These are phyloP conservation scores for Papilio demoleus DNA, from an alignment of 2,888 invertebrate species.

Conservation along the genomic window DNA sequence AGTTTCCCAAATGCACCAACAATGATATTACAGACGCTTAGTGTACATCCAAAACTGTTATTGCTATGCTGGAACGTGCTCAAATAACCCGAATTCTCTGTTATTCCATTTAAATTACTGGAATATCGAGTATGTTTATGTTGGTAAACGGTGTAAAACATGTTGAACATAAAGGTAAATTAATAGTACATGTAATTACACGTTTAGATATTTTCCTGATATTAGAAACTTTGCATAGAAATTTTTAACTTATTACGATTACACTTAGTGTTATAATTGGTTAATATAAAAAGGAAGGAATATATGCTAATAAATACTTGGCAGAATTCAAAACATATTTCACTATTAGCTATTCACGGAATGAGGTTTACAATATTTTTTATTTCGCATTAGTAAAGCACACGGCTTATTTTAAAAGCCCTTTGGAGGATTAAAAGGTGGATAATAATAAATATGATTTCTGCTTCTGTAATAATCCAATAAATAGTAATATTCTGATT, in stretches of 20 bases:
- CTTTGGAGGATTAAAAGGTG: no score
- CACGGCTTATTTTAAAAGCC: no score
- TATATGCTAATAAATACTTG: no score
- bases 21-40: constrained; percentile 32
- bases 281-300: no score
- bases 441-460: no score
- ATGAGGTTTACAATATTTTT: no score
- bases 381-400: no score
- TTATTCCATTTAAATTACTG: constrained; percentile 20
- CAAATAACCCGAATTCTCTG: constrained; percentile 30
- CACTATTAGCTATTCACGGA: no score
- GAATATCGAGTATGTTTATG: constrained; percentile 13
- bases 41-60: constrained; percentile 33
- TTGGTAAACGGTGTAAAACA: constrained; percentile 4
- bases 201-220: not conserved
- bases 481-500: no score
- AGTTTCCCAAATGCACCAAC: constrained; percentile 25
- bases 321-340: no score
- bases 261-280: not conserved
- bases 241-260: not conserved
- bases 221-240: not conserved
- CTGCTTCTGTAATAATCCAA: no score
- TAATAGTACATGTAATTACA: not conserved
- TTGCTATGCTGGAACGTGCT: constrained; percentile 31
- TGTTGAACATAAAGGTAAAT: not conserved